Percentiles rank a stretch among this genome's conserved stretches.
Conservation (phyloP, 2,113 vertebrate species). For the Haliaeetus leucogaster region DNA sequence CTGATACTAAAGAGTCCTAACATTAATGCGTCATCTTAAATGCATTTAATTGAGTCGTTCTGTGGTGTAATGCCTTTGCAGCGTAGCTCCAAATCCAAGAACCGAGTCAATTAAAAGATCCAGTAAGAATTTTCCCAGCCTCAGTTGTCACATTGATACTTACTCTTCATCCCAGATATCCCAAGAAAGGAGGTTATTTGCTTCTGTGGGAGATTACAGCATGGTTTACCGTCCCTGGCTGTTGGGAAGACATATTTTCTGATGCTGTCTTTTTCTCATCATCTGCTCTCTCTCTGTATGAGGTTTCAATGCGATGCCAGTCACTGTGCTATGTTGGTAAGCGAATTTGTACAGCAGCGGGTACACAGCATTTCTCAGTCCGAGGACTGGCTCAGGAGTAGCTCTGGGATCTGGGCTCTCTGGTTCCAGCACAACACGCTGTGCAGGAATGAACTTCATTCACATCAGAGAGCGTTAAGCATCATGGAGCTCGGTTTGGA, state of each 20-base stretch:
- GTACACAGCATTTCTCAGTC: too few species aligned
- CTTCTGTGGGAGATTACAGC: not conserved
- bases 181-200: not conserved
- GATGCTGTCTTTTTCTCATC: not conserved
- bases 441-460: not conserved
- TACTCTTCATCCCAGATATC: not conserved
- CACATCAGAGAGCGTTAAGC: too few species aligned
- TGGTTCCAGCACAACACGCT: not conserved
- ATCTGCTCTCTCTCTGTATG: too few species aligned
- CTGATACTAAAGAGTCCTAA: not conserved
- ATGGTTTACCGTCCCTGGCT: not conserved
- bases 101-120: not conserved
- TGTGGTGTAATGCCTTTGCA: not conserved
- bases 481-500: not conserved
- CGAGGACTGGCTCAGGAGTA: not conserved
- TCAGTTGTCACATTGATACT: not conserved
- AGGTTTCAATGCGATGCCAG: not conserved
- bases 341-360: not conserved
- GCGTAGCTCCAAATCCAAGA: not conserved
- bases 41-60: not conserved
- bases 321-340: too few species aligned
- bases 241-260: not conserved
- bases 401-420: not conserved
- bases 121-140: not conserved
- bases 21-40: not conserved